Evolutionary conservation across 2,113 vertebrate species (phyloP).

Genomic region (Halichoeres trimaculatus): DNA sequence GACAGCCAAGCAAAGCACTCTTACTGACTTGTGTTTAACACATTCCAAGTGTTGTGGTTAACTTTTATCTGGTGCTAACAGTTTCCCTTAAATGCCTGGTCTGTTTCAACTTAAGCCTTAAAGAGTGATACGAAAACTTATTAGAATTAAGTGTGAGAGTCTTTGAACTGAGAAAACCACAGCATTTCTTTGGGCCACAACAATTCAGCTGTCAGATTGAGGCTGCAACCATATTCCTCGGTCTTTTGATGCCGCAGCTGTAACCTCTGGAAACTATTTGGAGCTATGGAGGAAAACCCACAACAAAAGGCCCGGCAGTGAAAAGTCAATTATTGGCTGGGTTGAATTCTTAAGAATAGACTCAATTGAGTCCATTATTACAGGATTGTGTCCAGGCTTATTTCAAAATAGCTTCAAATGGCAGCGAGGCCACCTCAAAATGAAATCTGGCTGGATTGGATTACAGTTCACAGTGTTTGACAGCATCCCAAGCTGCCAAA

Average conservation of each 20-base stretch:
- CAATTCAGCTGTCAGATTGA: constrained; percentile 12
- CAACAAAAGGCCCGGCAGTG: not conserved
- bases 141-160: not conserved
- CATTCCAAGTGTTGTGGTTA: constrained; percentile 7
- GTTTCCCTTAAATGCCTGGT: constrained; percentile 18
- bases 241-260: constrained; percentile 8
- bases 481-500: constrained; percentile 35
- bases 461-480: constrained; percentile 49
- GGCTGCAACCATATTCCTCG: not conserved
- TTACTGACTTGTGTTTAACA: not conserved
- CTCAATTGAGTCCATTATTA: constrained; percentile 34
- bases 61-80: not conserved
- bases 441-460: constrained; percentile 42
- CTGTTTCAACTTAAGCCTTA: constrained; percentile 19
- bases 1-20: constrained; percentile 3
- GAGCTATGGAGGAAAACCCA: not conserved
- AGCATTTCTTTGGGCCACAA: constrained; percentile 19
- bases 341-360: not conserved
- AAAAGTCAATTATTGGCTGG: not conserved
- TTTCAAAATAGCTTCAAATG: constrained; percentile 32
- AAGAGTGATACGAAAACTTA: constrained; percentile 11
- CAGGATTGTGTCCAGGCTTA: constrained; percentile 41
- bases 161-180: not conserved
- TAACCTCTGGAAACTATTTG: constrained; percentile 28
- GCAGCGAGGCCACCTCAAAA: constrained; percentile 37